These are phyloP conservation scores for Euplagia quadripunctaria DNA, from an alignment of 2,888 invertebrate species.

Conservation along the genomic window DNA sequence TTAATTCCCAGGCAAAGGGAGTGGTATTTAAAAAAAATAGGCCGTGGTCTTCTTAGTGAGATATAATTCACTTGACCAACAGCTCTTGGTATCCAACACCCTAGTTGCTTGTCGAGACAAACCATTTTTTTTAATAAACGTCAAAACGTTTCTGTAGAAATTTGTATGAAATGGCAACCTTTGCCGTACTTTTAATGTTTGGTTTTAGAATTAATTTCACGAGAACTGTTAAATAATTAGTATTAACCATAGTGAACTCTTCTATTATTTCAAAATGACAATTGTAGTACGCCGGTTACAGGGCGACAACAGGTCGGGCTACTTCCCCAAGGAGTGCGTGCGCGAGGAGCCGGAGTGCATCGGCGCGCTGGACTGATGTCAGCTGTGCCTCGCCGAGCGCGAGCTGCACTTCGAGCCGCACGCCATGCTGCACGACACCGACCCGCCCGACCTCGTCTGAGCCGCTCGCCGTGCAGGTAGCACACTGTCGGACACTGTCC, in stretches of 20 bases:
- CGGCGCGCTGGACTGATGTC: slow-evolving; percentile 84
- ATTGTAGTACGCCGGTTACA: slow-evolving; percentile 36
- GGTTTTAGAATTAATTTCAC: background rate
- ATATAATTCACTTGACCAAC: too few relatives aligned
- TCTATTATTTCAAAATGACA: background rate
- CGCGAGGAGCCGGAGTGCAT: slow-evolving; percentile 87
- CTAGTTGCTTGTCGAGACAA: too few relatives aligned
- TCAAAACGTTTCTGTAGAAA: too few relatives aligned
- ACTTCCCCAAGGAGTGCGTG: slow-evolving; percentile 94
- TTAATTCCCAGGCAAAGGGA: too few relatives aligned
- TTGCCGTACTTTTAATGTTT: background rate
- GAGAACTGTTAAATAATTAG: too few relatives aligned
- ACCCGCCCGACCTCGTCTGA: slow-evolving; percentile 55
- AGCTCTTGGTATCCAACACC: too few relatives aligned
- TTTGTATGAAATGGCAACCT: too few relatives aligned
- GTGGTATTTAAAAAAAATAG: too few relatives aligned
- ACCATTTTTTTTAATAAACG: too few relatives aligned
- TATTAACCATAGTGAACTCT: too few relatives aligned
- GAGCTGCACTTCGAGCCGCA: slow-evolving; percentile 65
- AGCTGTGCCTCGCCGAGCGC: slow-evolving; percentile 82
- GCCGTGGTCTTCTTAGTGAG: too few relatives aligned
- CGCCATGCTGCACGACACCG: slow-evolving; percentile 34
- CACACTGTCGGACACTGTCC: too few relatives aligned
- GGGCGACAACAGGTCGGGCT: slow-evolving; percentile 88
- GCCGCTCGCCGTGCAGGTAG: background rate